These are phyloP conservation scores for Rotaria socialis DNA, from an alignment of 2,888 invertebrate species.

Conservation along the genomic window DNA sequence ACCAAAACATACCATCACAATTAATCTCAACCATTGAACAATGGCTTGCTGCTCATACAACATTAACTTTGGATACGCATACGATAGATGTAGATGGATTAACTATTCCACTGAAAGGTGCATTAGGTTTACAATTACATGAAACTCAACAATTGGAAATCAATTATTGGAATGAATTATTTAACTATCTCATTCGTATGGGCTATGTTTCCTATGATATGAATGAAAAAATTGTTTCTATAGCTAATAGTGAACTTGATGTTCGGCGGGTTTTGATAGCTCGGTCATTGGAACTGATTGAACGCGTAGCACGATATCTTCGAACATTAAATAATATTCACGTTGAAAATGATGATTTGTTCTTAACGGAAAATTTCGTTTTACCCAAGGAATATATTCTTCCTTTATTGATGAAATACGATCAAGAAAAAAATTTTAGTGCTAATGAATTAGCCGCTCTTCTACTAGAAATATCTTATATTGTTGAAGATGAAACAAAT, in stretches of 20 bases:
- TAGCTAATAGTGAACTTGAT: slow-evolving; percentile 2
- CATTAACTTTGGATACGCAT: background rate
- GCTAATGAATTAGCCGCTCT: background rate
- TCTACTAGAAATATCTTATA: background rate
- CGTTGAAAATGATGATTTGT: background rate
- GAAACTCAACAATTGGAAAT: background rate
- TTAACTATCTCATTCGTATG: background rate
- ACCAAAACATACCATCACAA: background rate
- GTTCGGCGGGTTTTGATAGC: background rate
- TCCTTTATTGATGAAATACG: background rate
- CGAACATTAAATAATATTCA: background rate
- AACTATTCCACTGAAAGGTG: background rate
- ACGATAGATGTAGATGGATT: background rate
- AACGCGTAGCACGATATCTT: background rate
- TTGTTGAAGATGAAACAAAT: background rate
- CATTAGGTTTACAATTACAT: background rate
- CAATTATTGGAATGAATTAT: background rate
- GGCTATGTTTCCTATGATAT: background rate
- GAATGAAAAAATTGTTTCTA: background rate
- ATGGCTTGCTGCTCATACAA: background rate
- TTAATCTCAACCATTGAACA: background rate
- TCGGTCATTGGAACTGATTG: background rate
- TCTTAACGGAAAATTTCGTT: background rate
- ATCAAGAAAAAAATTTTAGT: background rate
- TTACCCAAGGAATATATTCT: background rate